These are phyloP conservation scores for Isotomurus palustris DNA, from an alignment of 2,888 invertebrate genomes.

Conservation along the genomic window DNA sequence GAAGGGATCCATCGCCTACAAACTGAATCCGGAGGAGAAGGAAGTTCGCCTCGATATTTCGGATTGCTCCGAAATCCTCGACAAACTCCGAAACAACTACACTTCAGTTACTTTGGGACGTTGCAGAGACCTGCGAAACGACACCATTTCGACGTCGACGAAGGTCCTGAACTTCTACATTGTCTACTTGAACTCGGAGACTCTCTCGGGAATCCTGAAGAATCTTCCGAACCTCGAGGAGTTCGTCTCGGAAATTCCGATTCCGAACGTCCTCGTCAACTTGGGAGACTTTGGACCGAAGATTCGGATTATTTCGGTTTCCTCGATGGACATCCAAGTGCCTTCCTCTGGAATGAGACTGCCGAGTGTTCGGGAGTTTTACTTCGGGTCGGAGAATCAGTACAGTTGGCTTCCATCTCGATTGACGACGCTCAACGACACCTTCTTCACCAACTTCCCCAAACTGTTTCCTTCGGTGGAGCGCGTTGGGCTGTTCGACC, in stretches of 20 bases:
- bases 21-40: constrained; percentile 1
- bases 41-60: constrained; percentile 2
- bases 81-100: not conserved
- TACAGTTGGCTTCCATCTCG: constrained; percentile 11
- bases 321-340: constrained; percentile 8
- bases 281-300: constrained; percentile 6
- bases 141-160: not conserved
- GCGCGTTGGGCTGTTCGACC: constrained; percentile 13
- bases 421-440: constrained; percentile 4
- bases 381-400: constrained; percentile 17
- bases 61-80: constrained; percentile 2
- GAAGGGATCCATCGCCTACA: constrained; percentile 2
- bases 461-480: constrained; percentile 7
- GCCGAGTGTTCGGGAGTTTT: constrained; percentile 7
- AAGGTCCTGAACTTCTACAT: constrained; percentile 19
- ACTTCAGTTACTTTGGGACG: constrained; percentile 10
- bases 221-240: constrained; percentile 7
- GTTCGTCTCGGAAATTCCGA: constrained; percentile 16
- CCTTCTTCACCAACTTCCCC: constrained; percentile 8
- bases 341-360: not conserved
- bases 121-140: constrained; percentile 6
- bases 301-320: constrained; percentile 4
- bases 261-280: not conserved
- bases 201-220: constrained; percentile 2
- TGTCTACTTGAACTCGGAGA: not conserved